Base-by-base conservation (phyloP, 2,797 vertebrate genomes). In the Carcharodon carcharias region DNA sequence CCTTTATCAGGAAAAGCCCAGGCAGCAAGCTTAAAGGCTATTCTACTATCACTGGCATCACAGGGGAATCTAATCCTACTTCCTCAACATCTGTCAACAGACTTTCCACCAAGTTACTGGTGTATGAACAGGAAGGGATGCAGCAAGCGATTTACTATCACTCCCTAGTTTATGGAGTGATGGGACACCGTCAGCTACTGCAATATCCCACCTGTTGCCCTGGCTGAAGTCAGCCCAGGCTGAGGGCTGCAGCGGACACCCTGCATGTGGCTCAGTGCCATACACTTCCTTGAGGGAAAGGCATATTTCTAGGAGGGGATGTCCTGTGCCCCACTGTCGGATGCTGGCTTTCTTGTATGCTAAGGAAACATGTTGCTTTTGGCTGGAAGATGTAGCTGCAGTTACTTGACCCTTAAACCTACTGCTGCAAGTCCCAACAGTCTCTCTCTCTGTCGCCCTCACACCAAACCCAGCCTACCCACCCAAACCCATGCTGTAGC, bases 161-260 rank as follows among this genome's bases (percentile, higher is more conserved):
- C 18, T 45, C 82, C 5, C 82, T 23, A 7, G 73, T 7, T n/a
- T 11, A 35, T 77, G 73, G 73, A 31, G 89, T 2, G 91, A 63
- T 0, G n/a, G 63, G n/a, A 4, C 58, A 92, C 16, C 63, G 28
- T 8, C 11, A 40, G 6, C 61, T 21, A 45, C 91, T 93, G 91
- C 63, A 93, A 28, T 93, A 67, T 45, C n/a, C 63, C 63, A 93
- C n/a, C 61, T 93, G 91, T 93, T 67, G n/a, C 91, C 63, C 35
- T 40, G n/a, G 40, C n/a, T 93, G 91, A 11, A 67, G n/a, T 26
- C 91, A n/a, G 61, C 58, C 63, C 91, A 26, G 91, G 35, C 54
- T 12, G 28, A 6, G 85, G 26, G 9, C 89, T 63, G n/a, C n/a
- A 91, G 5, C 89, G 0, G 40, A 9, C 7, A 67, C 9, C 23